Conservation (phyloP, 2,888 invertebrate species). For the Trichogramma evanescens region DNA sequence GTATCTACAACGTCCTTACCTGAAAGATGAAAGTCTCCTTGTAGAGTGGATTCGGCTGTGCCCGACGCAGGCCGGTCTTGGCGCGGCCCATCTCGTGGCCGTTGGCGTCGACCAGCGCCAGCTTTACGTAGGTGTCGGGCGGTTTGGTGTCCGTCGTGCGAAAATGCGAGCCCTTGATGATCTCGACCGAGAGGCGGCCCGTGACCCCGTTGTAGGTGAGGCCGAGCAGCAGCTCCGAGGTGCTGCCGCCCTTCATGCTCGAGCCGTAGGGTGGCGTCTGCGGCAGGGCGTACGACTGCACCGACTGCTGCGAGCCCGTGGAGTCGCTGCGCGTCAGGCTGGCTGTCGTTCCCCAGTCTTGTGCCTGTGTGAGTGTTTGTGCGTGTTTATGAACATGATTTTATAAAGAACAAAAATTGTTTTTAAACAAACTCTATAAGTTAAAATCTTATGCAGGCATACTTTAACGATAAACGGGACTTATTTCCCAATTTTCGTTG, state of each 20-base stretch:
- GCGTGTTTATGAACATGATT: neutral
- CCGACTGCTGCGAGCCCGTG: slow-evolving; percentile 86
- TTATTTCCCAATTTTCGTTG: too few species aligned
- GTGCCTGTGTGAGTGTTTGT: slow-evolving; percentile 24
- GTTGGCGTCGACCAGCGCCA: slow-evolving; percentile 84
- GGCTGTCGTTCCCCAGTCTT: slow-evolving; percentile 43
- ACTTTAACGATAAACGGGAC: too few species aligned
- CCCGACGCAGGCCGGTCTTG: slow-evolving; percentile 85
- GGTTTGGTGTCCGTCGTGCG: slow-evolving; percentile 56
- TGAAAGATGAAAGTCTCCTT: slow-evolving; percentile 96
- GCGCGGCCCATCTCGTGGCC: slow-evolving; percentile 89
- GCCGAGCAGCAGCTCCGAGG: slow-evolving; percentile 82
- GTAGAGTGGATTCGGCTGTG: slow-evolving; percentile 91
- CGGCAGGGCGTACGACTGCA: slow-evolving; percentile 49
- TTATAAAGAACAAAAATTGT: too few species aligned
- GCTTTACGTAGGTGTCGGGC: slow-evolving; percentile 89
- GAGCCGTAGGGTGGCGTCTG: slow-evolving; percentile 43
- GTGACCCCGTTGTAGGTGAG: slow-evolving; percentile 90
- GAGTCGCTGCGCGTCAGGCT: slow-evolving; percentile 81
- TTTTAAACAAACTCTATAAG: neutral
- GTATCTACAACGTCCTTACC: slow-evolving; percentile 48
- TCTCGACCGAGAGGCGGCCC: slow-evolving; percentile 86
- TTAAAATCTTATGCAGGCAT: neutral
- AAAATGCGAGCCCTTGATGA: slow-evolving; percentile 70
- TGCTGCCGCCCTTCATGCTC: slow-evolving; percentile 74